A percentile compares a stretch with the other conserved stretches of the same genome.
Evolutionary conservation across 2,888 invertebrate species (phyloP).

Genomic region (Cryptus viduatorius): DNA sequence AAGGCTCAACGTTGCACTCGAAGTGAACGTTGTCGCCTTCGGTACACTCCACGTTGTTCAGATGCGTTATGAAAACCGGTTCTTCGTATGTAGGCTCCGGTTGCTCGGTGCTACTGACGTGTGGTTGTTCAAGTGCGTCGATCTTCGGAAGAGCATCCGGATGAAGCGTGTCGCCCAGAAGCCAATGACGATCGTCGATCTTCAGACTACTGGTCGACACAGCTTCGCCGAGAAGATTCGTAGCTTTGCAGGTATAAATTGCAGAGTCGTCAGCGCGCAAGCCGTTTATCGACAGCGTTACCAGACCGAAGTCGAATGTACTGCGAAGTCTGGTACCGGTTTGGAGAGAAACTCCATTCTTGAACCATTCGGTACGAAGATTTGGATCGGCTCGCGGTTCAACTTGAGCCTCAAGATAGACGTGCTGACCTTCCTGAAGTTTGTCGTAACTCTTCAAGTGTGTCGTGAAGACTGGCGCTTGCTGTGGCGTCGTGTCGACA

Average conservation of each 20-base stretch:
- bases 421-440: conserved; percentile 94
- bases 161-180: conserved; percentile 94
- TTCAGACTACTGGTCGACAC: conserved; percentile 96
- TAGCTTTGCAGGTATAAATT: conserved; percentile 97
- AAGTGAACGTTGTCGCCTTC: conserved; percentile 96
- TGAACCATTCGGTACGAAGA: conserved; percentile 95
- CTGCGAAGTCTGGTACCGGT: conserved; percentile 96
- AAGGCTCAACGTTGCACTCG: conserved; percentile 96
- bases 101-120: conserved; percentile 88
- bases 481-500: conserved; percentile 93
- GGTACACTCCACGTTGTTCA: conserved; percentile 95
- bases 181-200: conserved; percentile 95
- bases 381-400: conserved; percentile 96
- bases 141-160: conserved; percentile 95
- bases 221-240: conserved; percentile 96
- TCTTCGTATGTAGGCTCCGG: conserved; percentile 93
- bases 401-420: conserved; percentile 95
- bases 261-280: conserved; percentile 96
- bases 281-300: conserved; percentile 95
- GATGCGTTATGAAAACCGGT: conserved; percentile 95
- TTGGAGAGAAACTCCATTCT: conserved; percentile 94
- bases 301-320: conserved; percentile 98
- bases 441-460: conserved; percentile 94
- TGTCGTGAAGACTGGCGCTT: conserved; percentile 98
- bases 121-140: conserved; percentile 93